Evolutionary conservation across 2,888 invertebrate genomes (phyloP), one percentile per base, ranked within the genome.

Genomic region (Tortrix viridana): DNA sequence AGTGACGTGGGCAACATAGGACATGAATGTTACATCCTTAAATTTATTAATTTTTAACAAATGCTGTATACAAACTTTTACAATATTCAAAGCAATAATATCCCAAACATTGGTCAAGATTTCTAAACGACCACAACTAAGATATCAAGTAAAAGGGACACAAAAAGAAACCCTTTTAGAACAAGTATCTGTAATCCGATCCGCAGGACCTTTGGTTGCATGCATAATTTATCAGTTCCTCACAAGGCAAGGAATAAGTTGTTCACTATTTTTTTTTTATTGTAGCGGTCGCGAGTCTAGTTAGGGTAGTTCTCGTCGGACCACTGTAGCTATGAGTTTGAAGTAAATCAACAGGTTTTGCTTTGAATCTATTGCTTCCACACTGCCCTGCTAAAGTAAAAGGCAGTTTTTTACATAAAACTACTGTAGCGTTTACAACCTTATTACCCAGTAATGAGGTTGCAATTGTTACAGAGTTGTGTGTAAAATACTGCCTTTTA

Each of bases 301-400:
- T 20, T 52, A 38, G 23, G 47, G 53, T 23, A 52, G 52, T 6
- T 44, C 56, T 37, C 32, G 56, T 56, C 50, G 19, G 50, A 44
- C 56, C 38, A 46, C 62, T 50, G 44, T n/a, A n/a, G 55, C 55
- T 20, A 62, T 62, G 38, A 19, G 52, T 43, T 47, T 61, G 37
- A 49, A 44, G 44, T 46, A 19, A 50, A 56, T 50, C 56, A 62
- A 57, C 62, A 37, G 62, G 56, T 62, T 56, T 52, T 38, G 37
- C 48, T 22, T 49, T 32, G 32, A 9, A 12, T 5, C 32, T 14
- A 5, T 38, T 38, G n/a, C n/a, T n/a, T n/a, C n/a, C n/a, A n/a
- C n/a, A n/a, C n/a, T n/a, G n/a, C n/a, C n/a, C n/a, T n/a, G n/a
- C n/a, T n/a, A n/a, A n/a, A n/a, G n/a, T n/a, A n/a, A n/a, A n/a